Percentiles rank a stretch among this genome's conserved stretches.
Conservation (phyloP, 2,888 invertebrate genomes). For the Lutraria lutraria region DNA sequence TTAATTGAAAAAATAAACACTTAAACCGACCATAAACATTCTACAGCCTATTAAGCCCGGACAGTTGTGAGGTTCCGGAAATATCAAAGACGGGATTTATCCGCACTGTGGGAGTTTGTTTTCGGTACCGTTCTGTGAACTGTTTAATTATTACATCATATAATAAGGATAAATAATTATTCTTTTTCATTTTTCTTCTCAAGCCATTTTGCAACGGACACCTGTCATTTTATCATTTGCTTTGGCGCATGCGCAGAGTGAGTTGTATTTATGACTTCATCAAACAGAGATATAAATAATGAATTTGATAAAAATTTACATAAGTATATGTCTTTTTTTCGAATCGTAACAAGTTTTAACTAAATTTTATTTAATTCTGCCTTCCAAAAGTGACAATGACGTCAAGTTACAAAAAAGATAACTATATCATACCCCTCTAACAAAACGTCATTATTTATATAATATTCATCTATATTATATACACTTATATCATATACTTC, state of each 20-base stretch:
- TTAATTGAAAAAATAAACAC: conserved; percentile 54
- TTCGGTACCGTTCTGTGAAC: conserved; percentile 38
- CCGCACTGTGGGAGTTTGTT: conserved; percentile 12
- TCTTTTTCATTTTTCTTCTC: neutral
- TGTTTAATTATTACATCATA: conserved; percentile 30
- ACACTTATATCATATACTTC: too few species aligned
- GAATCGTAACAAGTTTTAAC: too few species aligned
- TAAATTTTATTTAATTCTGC: too few species aligned
- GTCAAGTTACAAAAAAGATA: too few species aligned
- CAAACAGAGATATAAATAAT: too few species aligned
- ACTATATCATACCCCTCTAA: too few species aligned
- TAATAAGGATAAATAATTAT: neutral
- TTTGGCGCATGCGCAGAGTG: neutral
- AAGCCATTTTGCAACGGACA: neutral
- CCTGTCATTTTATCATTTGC: neutral
- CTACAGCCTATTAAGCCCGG: conserved; percentile 49
- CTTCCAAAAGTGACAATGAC: too few species aligned
- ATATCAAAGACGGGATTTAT: conserved; percentile 40
- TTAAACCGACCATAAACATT: conserved; percentile 35
- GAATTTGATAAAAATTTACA: too few species aligned
- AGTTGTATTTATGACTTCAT: neutral
- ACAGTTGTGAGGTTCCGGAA: conserved; percentile 27
- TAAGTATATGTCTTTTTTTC: too few species aligned
- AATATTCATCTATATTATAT: too few species aligned
- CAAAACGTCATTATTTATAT: too few species aligned